Conservation (phyloP, 2,113 vertebrate species). For the Tachysurus fulvidraco region DNA sequence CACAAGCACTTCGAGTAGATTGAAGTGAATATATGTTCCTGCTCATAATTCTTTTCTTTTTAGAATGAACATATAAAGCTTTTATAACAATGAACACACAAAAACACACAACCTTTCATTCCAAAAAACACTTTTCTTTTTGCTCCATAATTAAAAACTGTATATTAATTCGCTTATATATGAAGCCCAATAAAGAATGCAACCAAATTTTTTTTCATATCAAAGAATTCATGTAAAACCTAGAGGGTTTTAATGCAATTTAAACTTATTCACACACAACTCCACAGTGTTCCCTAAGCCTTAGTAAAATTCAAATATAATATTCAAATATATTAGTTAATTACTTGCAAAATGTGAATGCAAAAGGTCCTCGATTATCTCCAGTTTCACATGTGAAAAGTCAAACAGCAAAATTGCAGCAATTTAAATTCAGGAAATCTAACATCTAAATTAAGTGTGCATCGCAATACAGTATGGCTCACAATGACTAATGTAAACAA, state of each 20-base stretch:
- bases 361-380: neutral
- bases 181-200: neutral
- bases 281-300: no score
- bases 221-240: neutral
- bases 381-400: neutral
- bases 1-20: neutral
- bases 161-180: neutral
- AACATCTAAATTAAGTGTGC: neutral
- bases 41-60: no score
- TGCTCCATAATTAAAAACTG: neutral
- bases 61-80: no score
- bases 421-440: neutral
- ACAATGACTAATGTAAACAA: neutral
- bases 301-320: neutral
- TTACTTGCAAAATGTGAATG: neutral
- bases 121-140: neutral
- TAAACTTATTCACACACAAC: neutral
- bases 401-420: neutral
- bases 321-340: neutral
- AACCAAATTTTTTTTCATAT: neutral
- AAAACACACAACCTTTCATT: neutral
- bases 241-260: neutral
- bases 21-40: neutral
- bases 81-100: neutral
- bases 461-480: neutral